Base-by-base conservation (phyloP, 2,113 vertebrate species). In the Malurus alboscapulatus region DNA sequence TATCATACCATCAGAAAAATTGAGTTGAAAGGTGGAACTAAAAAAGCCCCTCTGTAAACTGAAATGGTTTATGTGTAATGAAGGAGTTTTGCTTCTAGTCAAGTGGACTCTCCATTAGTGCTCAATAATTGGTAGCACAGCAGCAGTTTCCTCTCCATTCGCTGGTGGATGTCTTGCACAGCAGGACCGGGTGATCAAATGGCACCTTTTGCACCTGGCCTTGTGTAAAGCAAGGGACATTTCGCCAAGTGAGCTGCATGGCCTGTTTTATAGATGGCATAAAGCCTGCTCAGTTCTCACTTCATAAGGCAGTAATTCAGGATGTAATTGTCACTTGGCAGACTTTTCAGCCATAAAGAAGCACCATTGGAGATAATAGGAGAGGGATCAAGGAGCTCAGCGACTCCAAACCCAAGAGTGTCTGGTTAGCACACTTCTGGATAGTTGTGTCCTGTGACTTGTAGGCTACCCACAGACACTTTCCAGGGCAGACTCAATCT, bases 221-320 rank as follows among this genome's bases (percentile, higher is more conserved):
- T 87, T 84, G 86, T 1, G 0, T 48, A 62, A 51, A 77, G 30
- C 53, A 54, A 75, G 76, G 45, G 55, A 47, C 65, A 22, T 92
- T 80, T 93, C 88, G n/a, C 75, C 51, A 44, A 71, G n/a, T 11
- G 17, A 50, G 30, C 78, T 55, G 61, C 50, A 26, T 12, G 61
- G n/a, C 10, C 12, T 66, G n/a, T 92, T 95, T 88, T 93, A 80
- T 83, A 50, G 90, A 38, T 26, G 71, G 24, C 72, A 71, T 86
- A 80, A 94, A 93, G 40, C 25, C 44, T 45, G 6, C 40, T 85
- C 55, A 22, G 59, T 36, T 86, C 87, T 67, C 75, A 59, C 59
- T 87, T 93, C 73, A 79, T 75, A 69, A 83, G 38, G 61, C 42
- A 94, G 32, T 71, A 93, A 65, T 89, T 82, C 58, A 84, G 63